Percentiles rank a stretch among this genome's conserved stretches.
phyloP scores from a whole-genome alignment of 2,113 vertebrate species.

The Podarcis cretensis region DNA sequence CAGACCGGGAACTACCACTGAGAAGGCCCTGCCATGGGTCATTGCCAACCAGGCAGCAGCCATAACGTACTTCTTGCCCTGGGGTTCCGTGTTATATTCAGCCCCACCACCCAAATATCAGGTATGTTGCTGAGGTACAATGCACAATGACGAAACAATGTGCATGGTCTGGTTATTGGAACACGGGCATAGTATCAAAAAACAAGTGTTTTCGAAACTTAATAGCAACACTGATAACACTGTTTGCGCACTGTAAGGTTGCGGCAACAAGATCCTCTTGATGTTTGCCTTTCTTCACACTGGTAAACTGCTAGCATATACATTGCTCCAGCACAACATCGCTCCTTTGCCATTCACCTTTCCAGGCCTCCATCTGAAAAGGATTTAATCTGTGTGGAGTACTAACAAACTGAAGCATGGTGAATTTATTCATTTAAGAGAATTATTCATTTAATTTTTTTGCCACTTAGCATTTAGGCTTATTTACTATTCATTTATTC shows the following conservation, averaged over 20 bases:
- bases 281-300: slow-evolving; percentile 56
- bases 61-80: not conserved
- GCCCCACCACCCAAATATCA: not conserved
- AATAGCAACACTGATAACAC: not conserved
- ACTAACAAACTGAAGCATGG: slow-evolving; percentile 63
- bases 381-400: slow-evolving; percentile 47
- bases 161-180: not conserved
- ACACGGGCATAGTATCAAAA: not conserved
- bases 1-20: not conserved
- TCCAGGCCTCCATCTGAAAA: slow-evolving; percentile 58
- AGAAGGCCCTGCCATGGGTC: too few species aligned
- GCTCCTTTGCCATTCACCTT: slow-evolving; percentile 41
- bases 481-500: slow-evolving; percentile 78
- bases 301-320: not conserved
- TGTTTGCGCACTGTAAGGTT: slow-evolving; percentile 11
- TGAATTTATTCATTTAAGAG: slow-evolving; percentile 74
- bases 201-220: not conserved
- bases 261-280: accelerated
- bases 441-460: slow-evolving; percentile 81
- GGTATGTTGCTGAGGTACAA: not conserved
- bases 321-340: slow-evolving; percentile 45
- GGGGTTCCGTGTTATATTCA: not conserved
- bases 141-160: not conserved
- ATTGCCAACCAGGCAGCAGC: not conserved
- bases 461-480: slow-evolving; percentile 76